Percentiles rank a stretch among this genome's conserved stretches.
phyloP scores from a whole-genome alignment of 2,797 vertebrate species.

The Furcifer pardalis region DNA sequence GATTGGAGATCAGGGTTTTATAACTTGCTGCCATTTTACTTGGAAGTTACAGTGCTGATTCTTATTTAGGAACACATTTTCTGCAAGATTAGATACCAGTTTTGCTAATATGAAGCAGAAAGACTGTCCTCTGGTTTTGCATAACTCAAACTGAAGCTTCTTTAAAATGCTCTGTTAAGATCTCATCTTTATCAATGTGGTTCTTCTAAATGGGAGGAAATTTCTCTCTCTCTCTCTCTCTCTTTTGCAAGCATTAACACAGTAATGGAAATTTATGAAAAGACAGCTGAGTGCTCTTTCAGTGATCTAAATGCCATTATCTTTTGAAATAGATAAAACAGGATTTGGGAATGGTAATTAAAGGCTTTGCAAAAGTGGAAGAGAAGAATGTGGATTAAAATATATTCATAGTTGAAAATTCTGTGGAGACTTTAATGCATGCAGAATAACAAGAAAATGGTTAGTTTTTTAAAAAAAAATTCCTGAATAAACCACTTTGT shows the following conservation, averaged over 20 bases:
- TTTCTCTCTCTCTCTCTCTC: not conserved
- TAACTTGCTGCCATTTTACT: not conserved
- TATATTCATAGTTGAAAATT: constrained; percentile 4
- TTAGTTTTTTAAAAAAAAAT: not conserved
- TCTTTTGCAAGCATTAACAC: not conserved
- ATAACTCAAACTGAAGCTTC: not conserved
- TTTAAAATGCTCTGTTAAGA: not conserved
- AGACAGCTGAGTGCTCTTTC: constrained; percentile 1
- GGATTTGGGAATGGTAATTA: constrained; percentile 2
- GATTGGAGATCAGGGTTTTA: not conserved
- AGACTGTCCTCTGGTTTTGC: not conserved
- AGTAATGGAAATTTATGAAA: constrained; percentile 11
- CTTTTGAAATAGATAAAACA: constrained; percentile 1
- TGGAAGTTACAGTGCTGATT: not conserved
- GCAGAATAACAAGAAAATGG: not conserved
- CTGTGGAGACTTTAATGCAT: not conserved
- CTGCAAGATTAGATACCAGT: not conserved
- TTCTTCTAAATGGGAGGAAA: not conserved
- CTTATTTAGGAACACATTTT: not conserved
- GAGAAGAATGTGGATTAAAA: not conserved
- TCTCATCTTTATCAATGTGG: not conserved
- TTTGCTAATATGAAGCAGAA: not conserved
- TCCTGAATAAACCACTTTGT: not conserved
- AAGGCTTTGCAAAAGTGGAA: not conserved
- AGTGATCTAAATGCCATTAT: constrained; percentile 21